These are phyloP conservation scores for Plodia interpunctella DNA, from an alignment of 1,140 invertebrate genomes.

Conservation along the genomic window DNA sequence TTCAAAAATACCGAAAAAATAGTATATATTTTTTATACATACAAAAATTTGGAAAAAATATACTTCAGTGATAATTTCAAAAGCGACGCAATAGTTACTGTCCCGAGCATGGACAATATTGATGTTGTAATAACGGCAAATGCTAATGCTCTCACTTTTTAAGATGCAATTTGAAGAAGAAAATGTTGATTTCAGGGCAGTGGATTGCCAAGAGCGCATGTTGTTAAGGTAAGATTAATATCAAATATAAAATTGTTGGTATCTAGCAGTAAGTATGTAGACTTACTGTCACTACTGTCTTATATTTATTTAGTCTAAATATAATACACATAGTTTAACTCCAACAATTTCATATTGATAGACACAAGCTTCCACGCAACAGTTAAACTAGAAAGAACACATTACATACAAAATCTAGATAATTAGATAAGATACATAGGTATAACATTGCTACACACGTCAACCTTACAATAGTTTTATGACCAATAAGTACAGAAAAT, in stretches of 20 bases:
- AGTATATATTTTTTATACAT: not conserved
- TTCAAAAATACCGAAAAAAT: too few species aligned
- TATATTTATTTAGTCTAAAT: too few species aligned
- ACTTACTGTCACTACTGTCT: too few species aligned
- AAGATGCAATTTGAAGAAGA: conserved; percentile 32
- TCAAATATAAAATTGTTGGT: conserved; percentile 32
- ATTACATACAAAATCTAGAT: not conserved
- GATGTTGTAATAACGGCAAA: conserved; percentile 65
- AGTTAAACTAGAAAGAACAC: not conserved
- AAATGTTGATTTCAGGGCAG: conserved; percentile 67
- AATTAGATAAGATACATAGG: not conserved
- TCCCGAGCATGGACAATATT: conserved; percentile 64
- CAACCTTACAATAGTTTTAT: too few species aligned
- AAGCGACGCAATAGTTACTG: conserved; percentile 42
- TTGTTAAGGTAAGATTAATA: conserved; percentile 60
- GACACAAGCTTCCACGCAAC: conserved; percentile 15
- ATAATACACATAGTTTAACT: not conserved
- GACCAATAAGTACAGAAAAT: too few species aligned
- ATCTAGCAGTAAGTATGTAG: not conserved
- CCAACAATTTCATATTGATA: not conserved
- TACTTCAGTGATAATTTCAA: not conserved
- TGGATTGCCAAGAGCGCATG: conserved; percentile 58
- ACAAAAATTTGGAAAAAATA: not conserved
- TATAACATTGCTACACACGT: too few species aligned
- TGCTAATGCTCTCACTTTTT: conserved; percentile 41